These are phyloP conservation scores for Callitettix versicolor DNA, from an alignment of 1,140 invertebrate species.

Conservation along the genomic window DNA sequence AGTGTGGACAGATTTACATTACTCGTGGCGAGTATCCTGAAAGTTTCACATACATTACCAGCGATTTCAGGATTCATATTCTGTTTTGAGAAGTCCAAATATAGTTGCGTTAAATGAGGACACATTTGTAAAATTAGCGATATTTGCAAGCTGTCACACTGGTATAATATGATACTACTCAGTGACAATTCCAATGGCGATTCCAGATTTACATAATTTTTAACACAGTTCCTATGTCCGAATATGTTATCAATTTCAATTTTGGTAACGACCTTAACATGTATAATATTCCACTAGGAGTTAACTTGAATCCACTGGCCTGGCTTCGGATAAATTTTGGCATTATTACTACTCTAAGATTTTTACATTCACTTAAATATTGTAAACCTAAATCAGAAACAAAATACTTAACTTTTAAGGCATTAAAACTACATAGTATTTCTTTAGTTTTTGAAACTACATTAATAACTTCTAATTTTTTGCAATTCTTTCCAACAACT, in stretches of 20 bases:
- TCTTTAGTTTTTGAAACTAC: constrained; percentile 40
- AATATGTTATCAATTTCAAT: constrained; percentile 21
- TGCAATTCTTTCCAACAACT: constrained; percentile 36
- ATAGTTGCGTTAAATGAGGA: background rate
- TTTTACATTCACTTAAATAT: constrained; percentile 19
- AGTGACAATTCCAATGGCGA: background rate
- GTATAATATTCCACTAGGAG: constrained; percentile 18
- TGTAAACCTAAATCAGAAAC: constrained; percentile 23
- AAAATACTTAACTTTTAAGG: constrained; percentile 28
- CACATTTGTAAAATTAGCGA: background rate
- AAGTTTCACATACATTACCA: too few species aligned
- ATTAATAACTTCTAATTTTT: constrained; percentile 37
- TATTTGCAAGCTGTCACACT: background rate
- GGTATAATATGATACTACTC: background rate
- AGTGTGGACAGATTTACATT: too few species aligned
- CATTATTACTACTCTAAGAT: constrained; percentile 21
- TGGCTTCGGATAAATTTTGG: constrained; percentile 18
- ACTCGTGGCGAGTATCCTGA: too few species aligned
- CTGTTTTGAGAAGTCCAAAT: background rate
- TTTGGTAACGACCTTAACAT: constrained; percentile 18
- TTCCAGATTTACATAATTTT: background rate
- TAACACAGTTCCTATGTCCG: constrained; percentile 21
- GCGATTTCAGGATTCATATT: too few species aligned
- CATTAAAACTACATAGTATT: constrained; percentile 37
- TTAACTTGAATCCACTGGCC: constrained; percentile 18